Percentiles rank a stretch among this genome's conserved stretches.
phyloP scores from a whole-genome alignment of 2,888 invertebrate species.

The Tillus elongatus region DNA sequence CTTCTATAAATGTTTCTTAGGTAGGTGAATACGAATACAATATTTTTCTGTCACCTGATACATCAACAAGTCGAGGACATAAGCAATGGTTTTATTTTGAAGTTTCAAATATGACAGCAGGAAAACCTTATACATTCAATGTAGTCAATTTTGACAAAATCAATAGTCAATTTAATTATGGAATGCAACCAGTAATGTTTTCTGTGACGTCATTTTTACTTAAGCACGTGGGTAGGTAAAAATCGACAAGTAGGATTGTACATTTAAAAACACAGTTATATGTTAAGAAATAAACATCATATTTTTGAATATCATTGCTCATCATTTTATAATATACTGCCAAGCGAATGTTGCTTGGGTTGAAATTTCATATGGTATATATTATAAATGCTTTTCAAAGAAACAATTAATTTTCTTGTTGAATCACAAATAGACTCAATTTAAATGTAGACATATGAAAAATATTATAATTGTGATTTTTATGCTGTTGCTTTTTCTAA shows the following conservation, averaged over 20 bases:
- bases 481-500: no score
- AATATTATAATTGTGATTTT: no score
- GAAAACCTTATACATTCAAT: conserved; percentile 67
- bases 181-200: conserved; percentile 81
- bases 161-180: conserved; percentile 79
- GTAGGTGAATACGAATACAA: conserved; percentile 71
- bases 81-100: conserved; percentile 88
- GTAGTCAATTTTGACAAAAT: conserved; percentile 81
- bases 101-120: conserved; percentile 66
- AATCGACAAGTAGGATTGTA: not conserved
- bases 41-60: conserved; percentile 71
- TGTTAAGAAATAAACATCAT: no score
- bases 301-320: no score
- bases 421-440: no score
- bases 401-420: no score
- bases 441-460: no score
- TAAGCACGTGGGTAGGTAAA: conserved; percentile 43
- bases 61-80: conserved; percentile 64
- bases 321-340: no score
- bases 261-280: no score
- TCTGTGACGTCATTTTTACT: conserved; percentile 64
- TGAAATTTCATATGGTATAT: no score
- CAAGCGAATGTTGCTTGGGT: no score
- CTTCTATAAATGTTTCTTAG: conserved; percentile 41
- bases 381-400: no score